Evolutionary conservation across 2,113 vertebrate species (phyloP), one percentile per base, ranked within the genome.

Genomic region (Brachyhypopomus gauderio): DNA sequence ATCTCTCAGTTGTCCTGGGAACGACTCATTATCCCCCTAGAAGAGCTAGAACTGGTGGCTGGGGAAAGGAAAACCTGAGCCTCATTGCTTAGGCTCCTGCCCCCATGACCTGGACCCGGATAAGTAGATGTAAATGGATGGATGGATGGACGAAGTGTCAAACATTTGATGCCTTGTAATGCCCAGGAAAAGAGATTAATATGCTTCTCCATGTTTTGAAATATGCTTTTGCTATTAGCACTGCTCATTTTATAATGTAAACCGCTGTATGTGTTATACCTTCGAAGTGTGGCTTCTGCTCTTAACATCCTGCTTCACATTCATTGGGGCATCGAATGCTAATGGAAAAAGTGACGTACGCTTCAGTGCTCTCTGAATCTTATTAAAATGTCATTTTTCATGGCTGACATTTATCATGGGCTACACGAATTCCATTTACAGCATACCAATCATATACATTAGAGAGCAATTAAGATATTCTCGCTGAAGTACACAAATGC

Each of bases 351-450:
- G 69, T 12, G 12, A 52, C 9, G 12, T 52, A 52, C 45, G 69
- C 70, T 80, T 73, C 62, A 34, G 56, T 36, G 48, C 52, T 81
- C 17, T 81, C 20, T 67, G 62, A 58, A 75, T 81, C 30, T 5
- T 41, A 75, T 52, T 81, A 45, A 75, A 72, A 63, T 81, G 62
- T 48, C 69, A 81, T 63, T 75, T 63, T 12, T 72, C 48, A 52
- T 64, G 58, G 38, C 22, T 73, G 70, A 64, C 78, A 73, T 80
- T 80, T 64, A 63, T 62, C 71, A 48, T 52, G 64, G 58, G 14
- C 58, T 75, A 36, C 62, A 56, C 41, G 41, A 72, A 72, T 63
- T 73, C 41, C 45, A 64, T 73, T 80, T 73, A 64, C 41, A 64
- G 59, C 41, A 64, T 59, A 64, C 71, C 38, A 72, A 30, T 64